Percentiles rank a stretch among this genome's conserved stretches.
phyloP scores from a whole-genome alignment of 1,140 invertebrate species.

The Drosophila kepulauana region DNA sequence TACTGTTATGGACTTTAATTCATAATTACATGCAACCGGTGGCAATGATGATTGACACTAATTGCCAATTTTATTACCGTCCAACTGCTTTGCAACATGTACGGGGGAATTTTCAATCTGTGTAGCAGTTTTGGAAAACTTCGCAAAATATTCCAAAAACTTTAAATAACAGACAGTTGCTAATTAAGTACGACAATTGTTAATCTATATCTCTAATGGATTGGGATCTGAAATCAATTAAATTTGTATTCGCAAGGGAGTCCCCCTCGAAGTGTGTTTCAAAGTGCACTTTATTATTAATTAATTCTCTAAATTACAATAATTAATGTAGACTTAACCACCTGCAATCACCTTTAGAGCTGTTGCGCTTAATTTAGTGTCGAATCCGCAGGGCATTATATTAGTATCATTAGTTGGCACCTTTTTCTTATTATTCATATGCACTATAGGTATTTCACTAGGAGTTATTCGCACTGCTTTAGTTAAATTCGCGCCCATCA shows the following conservation, averaged over 20 bases:
- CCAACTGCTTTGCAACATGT: conserved; percentile 4
- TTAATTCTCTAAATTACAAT: background rate
- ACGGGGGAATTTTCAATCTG: background rate
- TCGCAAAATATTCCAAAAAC: conserved; percentile 3
- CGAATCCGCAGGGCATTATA: conserved; percentile 14
- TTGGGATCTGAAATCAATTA: conserved; percentile 5
- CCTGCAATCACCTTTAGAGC: conserved; percentile 41
- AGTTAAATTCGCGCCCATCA: background rate
- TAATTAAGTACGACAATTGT: background rate
- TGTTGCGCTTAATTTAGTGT: conserved; percentile 28
- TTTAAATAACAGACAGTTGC: background rate
- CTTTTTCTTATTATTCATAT: background rate
- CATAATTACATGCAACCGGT: conserved; percentile 50
- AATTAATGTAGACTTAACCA: conserved; percentile 24
- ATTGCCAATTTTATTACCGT: conserved; percentile 50
- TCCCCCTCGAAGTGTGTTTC: background rate
- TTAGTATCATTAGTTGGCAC: background rate
- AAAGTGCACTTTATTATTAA: conserved; percentile 5
- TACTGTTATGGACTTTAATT: conserved; percentile 47
- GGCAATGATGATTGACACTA: conserved; percentile 64
- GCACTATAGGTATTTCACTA: background rate
- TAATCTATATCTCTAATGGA: conserved; percentile 2
- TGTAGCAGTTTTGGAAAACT: conserved; percentile 26
- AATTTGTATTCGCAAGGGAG: background rate
- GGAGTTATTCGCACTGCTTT: background rate